phyloP scores from a whole-genome alignment of 2,113 vertebrate species.

The Centropus bengalensis region DNA sequence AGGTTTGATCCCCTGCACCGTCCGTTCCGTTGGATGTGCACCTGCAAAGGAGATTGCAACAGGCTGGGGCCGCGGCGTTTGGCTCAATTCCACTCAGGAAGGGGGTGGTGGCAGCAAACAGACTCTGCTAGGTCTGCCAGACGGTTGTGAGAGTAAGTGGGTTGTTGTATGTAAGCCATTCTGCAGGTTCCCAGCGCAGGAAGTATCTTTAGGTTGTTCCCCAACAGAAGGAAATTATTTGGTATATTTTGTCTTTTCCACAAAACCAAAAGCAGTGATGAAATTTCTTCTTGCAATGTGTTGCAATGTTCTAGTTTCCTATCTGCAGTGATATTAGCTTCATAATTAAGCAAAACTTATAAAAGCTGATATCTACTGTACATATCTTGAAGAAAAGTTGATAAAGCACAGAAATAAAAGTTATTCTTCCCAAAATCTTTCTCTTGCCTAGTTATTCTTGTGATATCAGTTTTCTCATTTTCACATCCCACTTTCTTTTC shows the following conservation, averaged over 20 bases:
- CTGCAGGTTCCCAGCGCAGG: neutral
- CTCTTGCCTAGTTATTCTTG: neutral
- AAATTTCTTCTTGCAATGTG: neutral
- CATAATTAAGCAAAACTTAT: neutral
- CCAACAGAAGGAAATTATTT: neutral
- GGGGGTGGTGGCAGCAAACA: neutral
- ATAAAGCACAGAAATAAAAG: neutral
- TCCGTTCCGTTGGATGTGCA: fast-evolving
- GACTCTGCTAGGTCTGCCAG: neutral
- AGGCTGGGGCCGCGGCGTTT: fast-evolving
- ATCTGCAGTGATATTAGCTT: neutral
- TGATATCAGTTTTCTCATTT: neutral
- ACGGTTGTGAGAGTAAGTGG: fast-evolving
- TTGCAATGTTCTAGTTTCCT: neutral
- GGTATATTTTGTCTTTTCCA: fast-evolving
- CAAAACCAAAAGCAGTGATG: neutral
- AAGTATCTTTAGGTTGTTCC: neutral
- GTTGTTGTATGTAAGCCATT: neutral
- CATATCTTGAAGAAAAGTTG: neutral
- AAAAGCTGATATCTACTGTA: neutral
- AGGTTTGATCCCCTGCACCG: fast-evolving
- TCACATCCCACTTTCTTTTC: neutral
- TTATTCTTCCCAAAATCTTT: neutral
- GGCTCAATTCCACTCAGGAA: neutral
- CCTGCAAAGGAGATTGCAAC: neutral